phyloP scores from a whole-genome alignment of 37 sponge, comb jelly and placozoan species.

The Petrosia ficiformis region DNA sequence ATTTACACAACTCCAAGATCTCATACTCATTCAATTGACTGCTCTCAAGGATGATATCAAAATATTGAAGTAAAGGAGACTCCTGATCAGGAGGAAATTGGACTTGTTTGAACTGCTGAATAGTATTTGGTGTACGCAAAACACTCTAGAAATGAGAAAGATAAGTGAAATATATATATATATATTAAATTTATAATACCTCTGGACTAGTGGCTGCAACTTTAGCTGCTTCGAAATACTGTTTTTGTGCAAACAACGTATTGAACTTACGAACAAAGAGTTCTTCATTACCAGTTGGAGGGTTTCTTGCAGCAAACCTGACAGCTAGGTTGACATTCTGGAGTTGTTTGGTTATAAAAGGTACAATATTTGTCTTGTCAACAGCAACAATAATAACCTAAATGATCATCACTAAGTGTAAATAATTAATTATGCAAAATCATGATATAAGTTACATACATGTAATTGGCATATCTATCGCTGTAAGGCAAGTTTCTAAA shows the following conservation, averaged over 20 bases:
- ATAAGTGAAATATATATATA: neutral
- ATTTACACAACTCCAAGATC: constrained; percentile 91
- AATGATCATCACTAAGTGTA: neutral
- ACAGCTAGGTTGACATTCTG: constrained; percentile 94
- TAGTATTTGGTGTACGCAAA: constrained; percentile 93
- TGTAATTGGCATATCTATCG: neutral
- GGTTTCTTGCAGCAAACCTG: constrained; percentile 89
- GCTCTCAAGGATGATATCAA: constrained; percentile 94
- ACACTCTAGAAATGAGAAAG: constrained; percentile 65
- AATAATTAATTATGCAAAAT: neutral
- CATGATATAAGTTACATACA: neutral
- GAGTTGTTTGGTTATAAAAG: constrained; percentile 88
- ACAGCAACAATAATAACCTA: constrained; percentile 95
- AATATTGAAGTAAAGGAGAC: constrained; percentile 96
- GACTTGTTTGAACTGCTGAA: constrained; percentile 92
- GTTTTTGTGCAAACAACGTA: constrained; percentile 83
- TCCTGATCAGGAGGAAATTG: constrained; percentile 88
- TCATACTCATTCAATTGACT: constrained; percentile 98
- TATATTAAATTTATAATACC: constrained; percentile 27
- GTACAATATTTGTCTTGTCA: constrained; percentile 88
- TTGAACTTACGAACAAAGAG: constrained; percentile 96
- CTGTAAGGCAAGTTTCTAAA: too few species aligned
- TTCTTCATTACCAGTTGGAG: constrained; percentile 95
- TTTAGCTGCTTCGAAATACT: constrained; percentile 96
- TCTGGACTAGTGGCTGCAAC: constrained; percentile 96